Percentiles rank a stretch among this genome's conserved stretches.
These are phyloP conservation scores for Sycophila texana DNA, from an alignment of 2,888 invertebrate species.

Conservation along the genomic window DNA sequence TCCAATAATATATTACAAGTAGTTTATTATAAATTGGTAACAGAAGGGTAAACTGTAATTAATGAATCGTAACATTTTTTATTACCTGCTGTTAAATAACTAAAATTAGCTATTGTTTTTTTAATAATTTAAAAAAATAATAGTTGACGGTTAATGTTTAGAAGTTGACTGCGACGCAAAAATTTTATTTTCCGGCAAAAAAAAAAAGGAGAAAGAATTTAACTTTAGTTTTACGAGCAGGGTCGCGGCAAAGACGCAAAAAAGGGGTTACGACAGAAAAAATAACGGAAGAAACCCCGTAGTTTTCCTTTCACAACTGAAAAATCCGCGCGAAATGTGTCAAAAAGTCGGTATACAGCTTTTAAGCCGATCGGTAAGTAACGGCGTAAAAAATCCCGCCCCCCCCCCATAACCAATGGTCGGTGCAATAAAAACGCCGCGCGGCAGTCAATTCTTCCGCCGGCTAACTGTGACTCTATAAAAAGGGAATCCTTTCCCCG, in stretches of 20 bases:
- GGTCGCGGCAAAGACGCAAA: slow-evolving; percentile 20
- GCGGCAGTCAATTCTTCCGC: no score
- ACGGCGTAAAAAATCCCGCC: slow-evolving; percentile 59
- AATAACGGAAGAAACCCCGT: slow-evolving; percentile 11
- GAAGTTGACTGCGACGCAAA: slow-evolving; percentile 13
- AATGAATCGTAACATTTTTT: no score
- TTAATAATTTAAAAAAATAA: slow-evolving; percentile 1
- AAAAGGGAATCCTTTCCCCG: slow-evolving; percentile 30
- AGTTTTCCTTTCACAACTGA: background rate
- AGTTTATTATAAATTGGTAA: no score
- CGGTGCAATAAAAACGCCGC: slow-evolving; percentile 45
- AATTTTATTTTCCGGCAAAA: background rate
- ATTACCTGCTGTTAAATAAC: no score
- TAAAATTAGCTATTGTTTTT: background rate
- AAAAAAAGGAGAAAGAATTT: slow-evolving; percentile 31
- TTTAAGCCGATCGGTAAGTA: slow-evolving; percentile 20
- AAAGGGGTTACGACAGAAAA: slow-evolving; percentile 33
- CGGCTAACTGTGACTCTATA: slow-evolving; percentile 22
- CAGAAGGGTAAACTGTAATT: no score
- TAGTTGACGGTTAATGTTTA: background rate
- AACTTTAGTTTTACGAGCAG: slow-evolving; percentile 31
- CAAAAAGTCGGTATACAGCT: slow-evolving; percentile 30
- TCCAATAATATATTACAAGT: no score
- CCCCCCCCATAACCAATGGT: background rate
- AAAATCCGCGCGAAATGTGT: slow-evolving; percentile 47